These are phyloP conservation scores for Drosophila lowei DNA, from an alignment of 1,140 invertebrate genomes.

Conservation along the genomic window DNA sequence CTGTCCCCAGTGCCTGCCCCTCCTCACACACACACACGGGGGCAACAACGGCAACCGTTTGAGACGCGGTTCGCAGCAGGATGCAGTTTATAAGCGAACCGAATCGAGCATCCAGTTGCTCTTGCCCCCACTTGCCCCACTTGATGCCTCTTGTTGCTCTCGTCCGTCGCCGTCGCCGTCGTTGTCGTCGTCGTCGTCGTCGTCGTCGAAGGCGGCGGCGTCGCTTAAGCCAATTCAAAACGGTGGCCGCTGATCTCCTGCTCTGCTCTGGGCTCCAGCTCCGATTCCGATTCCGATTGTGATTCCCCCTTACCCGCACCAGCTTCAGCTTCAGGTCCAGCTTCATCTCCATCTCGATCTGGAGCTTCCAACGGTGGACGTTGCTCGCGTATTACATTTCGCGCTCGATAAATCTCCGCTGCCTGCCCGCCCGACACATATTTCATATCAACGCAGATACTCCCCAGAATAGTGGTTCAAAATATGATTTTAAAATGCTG, in stretches of 20 bases:
- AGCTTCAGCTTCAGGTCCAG: constrained; percentile 1
- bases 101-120: constrained; percentile 64
- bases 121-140: constrained; percentile 20
- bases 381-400: constrained; percentile 78
- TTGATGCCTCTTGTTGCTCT: constrained; percentile 21
- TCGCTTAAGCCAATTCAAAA: constrained; percentile 80
- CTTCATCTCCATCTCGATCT: constrained; percentile 11
- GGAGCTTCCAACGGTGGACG: constrained; percentile 34
- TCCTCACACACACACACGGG: constrained; percentile 17
- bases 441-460: constrained; percentile 81
- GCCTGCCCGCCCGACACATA: constrained; percentile 77
- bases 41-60: constrained; percentile 50
- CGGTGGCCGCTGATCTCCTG: constrained; percentile 65
- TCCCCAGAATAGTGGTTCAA: constrained; percentile 43
- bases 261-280: constrained; percentile 13
- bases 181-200: constrained; percentile 7
- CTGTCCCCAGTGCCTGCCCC: not conserved
- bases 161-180: constrained; percentile 1
- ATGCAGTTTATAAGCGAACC: constrained; percentile 79
- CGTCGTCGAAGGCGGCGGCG: constrained; percentile 46
- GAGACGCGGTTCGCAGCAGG: constrained; percentile 70
- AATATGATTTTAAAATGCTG: not conserved
- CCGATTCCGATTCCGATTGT: not conserved
- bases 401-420: constrained; percentile 82
- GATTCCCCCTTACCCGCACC: constrained; percentile 11